Base-by-base conservation (phyloP, 2,888 invertebrate species). In the Halictus quadricinctus region DNA sequence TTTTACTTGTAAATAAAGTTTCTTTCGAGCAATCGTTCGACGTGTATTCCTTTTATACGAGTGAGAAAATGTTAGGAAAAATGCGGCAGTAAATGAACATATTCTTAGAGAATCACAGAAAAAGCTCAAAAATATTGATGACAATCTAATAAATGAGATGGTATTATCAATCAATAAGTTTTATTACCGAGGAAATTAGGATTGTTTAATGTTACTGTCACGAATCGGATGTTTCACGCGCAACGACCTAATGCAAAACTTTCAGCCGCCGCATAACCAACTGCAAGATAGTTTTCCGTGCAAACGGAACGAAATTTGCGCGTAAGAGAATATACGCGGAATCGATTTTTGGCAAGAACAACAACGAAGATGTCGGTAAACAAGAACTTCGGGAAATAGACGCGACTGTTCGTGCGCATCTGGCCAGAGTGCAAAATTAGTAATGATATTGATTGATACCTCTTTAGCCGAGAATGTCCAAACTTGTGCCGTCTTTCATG, bases 281-380 rank as follows among this genome's bases (percentile, higher is more conserved):
- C 2, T 25, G 29, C 15, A 64, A 64, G 29, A 64, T 29, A 7
- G 64, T n/a, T 25, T 64, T 29, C 64, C 7, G 29, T 2, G 7
- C 29, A 29, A 64, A 64, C 29, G 64, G 18, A 18, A 29, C 18
- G 15, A 64, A 15, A 64, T 15, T 64, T 18, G 2, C 29, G 25
- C 29, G 29, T 0, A 29, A 13, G 64, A 7, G 29, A 64, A 29
- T 15, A 7, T 29, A 15, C 6, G 29, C 15, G 29, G 69, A 76
- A 74, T 83, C 76, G 46, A 82, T 82, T 86, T 73, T 82, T 87
- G 86, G 87, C 87, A 82, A 80, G 69, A 54, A 3, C 21, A 75
- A 43, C 73, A 25, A 54, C 60, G 43, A 18, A 43, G 58, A 60
- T 12, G 69, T 72, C 64, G 54, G 76, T 85, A 87, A 87, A 76